phyloP scores from a whole-genome alignment of 92 coral and sea anemone genomes.

The Parazoanthus swiftii region DNA sequence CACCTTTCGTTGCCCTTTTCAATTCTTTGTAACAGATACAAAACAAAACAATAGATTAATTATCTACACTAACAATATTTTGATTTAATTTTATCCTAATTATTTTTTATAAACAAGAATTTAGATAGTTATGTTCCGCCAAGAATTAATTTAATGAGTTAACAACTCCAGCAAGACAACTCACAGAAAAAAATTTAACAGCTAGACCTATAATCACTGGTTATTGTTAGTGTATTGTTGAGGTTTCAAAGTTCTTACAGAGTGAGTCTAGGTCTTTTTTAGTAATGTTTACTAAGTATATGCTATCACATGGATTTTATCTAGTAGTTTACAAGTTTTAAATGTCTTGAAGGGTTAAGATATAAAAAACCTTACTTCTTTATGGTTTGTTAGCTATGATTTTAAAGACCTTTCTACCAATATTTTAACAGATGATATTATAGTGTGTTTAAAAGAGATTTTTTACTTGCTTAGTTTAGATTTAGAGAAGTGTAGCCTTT shows the following conservation, averaged over 20 bases:
- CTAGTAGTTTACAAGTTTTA: not conserved
- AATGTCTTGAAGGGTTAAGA: not conserved
- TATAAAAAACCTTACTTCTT: not conserved
- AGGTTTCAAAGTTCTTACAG: not conserved
- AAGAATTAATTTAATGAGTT: not conserved
- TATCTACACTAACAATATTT: too few species aligned
- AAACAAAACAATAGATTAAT: too few species aligned
- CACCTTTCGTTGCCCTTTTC: too few species aligned
- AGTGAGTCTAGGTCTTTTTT: not conserved
- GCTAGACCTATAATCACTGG: not conserved
- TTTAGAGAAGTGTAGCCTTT: not conserved
- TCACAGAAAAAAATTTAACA: not conserved
- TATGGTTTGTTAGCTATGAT: not conserved
- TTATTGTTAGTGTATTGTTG: not conserved
- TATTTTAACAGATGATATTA: not conserved
- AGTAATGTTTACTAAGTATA: not conserved
- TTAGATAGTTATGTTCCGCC: not conserved
- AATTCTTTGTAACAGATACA: too few species aligned
- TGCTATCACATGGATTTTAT: not conserved
- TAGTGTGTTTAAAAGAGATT: not conserved
- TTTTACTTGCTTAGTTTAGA: not conserved
- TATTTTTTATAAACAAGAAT: not conserved
- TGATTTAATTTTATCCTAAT: too few species aligned
- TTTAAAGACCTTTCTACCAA: not conserved
- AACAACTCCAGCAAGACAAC: not conserved